Conservation (phyloP, 2,797 vertebrate genomes). For the Lepilemur ruficaudatus region DNA sequence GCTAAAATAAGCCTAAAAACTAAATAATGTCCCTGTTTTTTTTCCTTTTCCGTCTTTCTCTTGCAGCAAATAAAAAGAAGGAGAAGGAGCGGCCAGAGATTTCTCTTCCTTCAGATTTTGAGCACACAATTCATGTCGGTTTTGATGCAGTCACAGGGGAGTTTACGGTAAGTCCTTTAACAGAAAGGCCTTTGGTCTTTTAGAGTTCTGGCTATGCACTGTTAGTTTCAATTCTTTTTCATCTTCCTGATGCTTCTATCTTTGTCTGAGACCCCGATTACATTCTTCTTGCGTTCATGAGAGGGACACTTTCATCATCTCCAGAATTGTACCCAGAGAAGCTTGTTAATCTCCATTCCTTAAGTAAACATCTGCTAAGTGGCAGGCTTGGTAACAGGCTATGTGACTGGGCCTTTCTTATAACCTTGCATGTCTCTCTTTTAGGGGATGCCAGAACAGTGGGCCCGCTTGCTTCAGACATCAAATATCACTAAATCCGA, state of each 20-base stretch:
- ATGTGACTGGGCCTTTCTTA: background rate
- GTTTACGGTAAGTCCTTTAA: slow-evolving; percentile 92
- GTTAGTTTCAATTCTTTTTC: background rate
- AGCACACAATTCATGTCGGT: slow-evolving; percentile 97
- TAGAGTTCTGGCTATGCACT: background rate
- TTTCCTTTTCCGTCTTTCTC: slow-evolving; percentile 29
- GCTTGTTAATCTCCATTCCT: background rate
- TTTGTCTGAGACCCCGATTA: slow-evolving; percentile 7
- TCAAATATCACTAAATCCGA: slow-evolving; percentile 97
- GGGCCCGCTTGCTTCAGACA: slow-evolving; percentile 95
- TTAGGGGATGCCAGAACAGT: slow-evolving; percentile 97
- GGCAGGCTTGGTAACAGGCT: background rate
- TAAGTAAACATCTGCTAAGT: slow-evolving; percentile 1
- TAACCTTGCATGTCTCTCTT: background rate
- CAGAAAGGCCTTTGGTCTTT: background rate
- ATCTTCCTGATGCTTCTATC: background rate
- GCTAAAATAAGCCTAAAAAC: slow-evolving; percentile 2
- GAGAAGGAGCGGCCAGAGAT: slow-evolving; percentile 94
- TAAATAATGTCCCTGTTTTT: background rate
- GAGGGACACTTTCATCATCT: background rate
- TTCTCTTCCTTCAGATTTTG: slow-evolving; percentile 96
- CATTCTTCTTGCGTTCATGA: background rate
- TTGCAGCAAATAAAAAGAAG: slow-evolving; percentile 92
- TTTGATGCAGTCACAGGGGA: slow-evolving; percentile 97
- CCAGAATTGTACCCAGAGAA: background rate